A percentile compares a stretch with the other conserved stretches of the same genome.
phyloP scores from a whole-genome alignment of 2,888 invertebrate species.

The Limnephilus auricula region DNA sequence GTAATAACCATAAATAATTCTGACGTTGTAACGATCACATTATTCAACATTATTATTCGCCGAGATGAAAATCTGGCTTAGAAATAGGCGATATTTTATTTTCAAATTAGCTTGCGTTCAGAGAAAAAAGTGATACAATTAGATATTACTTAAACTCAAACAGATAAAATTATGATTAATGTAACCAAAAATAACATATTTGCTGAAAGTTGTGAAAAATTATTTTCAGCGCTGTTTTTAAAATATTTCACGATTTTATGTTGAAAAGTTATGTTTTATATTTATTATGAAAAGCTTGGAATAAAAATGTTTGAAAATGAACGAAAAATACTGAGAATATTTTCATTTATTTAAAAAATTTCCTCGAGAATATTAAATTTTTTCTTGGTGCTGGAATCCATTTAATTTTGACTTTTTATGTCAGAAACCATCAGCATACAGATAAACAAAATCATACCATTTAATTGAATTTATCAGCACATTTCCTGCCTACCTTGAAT shows the following conservation, averaged over 20 bases:
- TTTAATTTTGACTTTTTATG: neutral
- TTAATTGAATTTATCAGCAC: neutral
- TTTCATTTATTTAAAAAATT: neutral
- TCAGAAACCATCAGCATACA: neutral
- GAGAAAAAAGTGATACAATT: neutral
- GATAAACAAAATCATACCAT: neutral
- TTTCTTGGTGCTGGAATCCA: neutral
- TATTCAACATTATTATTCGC: constrained; percentile 34
- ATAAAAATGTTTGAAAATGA: neutral
- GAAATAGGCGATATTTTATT: neutral
- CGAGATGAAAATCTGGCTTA: constrained; percentile 12
- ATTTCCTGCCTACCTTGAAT: neutral
- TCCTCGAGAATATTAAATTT: neutral
- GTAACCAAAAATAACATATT: neutral
- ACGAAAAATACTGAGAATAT: neutral
- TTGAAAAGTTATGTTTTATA: no score
- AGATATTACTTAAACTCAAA: neutral
- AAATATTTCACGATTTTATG: neutral
- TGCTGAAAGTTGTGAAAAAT: neutral
- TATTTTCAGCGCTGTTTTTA: neutral
- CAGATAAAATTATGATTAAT: neutral
- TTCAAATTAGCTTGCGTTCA: neutral
- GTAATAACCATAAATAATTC: constrained; percentile 26
- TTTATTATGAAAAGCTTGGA: no score
- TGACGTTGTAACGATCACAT: constrained; percentile 23